Evolutionary conservation across 2,797 vertebrate genomes (phyloP).

Genomic region (Ptychobarbus kaznakovi): DNA sequence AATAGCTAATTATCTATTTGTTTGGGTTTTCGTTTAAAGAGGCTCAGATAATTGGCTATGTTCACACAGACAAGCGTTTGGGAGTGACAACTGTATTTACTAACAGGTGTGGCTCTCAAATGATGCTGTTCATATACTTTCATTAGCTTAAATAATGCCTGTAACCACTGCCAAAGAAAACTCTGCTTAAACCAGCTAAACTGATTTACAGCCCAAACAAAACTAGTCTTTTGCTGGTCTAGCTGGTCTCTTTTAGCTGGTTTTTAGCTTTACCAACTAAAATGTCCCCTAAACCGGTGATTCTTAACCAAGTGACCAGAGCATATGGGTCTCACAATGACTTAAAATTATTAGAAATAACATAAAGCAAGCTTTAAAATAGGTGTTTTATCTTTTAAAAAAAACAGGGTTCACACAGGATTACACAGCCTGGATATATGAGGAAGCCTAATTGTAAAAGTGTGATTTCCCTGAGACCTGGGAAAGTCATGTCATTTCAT

Average conservation of each 20-base stretch:
- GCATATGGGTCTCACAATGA: too few relatives aligned
- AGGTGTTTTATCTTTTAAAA: too few relatives aligned
- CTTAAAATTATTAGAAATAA: background rate
- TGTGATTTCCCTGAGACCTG: background rate
- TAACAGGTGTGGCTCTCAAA: slow-evolving; percentile 7
- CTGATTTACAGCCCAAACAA: background rate
- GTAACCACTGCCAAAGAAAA: background rate
- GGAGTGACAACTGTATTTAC: slow-evolving; percentile 13
- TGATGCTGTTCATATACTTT: background rate
- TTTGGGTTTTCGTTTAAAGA: slow-evolving; percentile 11
- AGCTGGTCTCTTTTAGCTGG: background rate
- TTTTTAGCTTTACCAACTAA: background rate
- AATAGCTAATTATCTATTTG: slow-evolving; percentile 19
- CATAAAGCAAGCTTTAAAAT: background rate
- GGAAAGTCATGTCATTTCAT: too few relatives aligned
- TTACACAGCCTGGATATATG: background rate
- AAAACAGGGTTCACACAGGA: too few relatives aligned
- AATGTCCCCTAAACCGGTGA: background rate
- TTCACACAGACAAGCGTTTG: slow-evolving; percentile 26
- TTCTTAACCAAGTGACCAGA: background rate
- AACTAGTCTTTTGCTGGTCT: background rate
- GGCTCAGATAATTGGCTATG: slow-evolving; percentile 11
- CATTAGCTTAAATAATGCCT: background rate
- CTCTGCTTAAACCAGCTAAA: background rate
- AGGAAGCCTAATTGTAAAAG: background rate